Conservation (phyloP, 2,888 invertebrate genomes). For the Tenthredo mesomela region DNA sequence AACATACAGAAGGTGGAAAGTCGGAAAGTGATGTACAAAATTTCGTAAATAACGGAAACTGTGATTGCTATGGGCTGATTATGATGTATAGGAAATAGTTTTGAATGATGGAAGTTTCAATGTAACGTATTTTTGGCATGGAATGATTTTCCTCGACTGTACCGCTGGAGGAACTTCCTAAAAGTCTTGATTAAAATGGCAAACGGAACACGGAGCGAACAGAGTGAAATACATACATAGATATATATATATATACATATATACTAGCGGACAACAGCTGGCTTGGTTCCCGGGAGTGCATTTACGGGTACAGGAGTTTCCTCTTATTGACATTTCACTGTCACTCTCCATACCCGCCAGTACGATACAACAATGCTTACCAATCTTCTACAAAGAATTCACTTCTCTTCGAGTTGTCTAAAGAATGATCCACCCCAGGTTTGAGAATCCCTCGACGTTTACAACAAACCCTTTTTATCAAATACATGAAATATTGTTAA, state of each 20-base stretch:
- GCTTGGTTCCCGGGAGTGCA: constrained; percentile 77
- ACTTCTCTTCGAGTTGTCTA: constrained; percentile 27
- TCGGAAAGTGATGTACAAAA: background rate
- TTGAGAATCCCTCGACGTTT: background rate
- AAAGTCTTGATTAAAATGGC: constrained; percentile 77
- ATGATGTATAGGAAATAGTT: background rate
- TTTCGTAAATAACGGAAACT: background rate
- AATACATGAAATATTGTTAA: background rate
- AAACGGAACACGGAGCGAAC: constrained; percentile 65
- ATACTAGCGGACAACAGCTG: constrained; percentile 74
- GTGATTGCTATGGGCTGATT: background rate
- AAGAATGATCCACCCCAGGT: constrained; percentile 14
- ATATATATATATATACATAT: constrained; percentile 36
- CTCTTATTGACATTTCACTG: constrained; percentile 72
- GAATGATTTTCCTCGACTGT: constrained; percentile 66
- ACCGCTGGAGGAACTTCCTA: constrained; percentile 71
- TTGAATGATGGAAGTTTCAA: background rate
- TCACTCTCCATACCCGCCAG: constrained; percentile 35
- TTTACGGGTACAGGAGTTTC: constrained; percentile 76
- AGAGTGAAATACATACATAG: constrained; percentile 64
- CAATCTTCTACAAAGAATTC: constrained; percentile 48
- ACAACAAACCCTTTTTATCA: background rate
- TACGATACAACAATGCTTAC: constrained; percentile 45
- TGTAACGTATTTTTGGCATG: constrained; percentile 30
- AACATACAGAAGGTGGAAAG: background rate